Base-by-base conservation (phyloP, 2,113 vertebrate genomes). In the Boleophthalmus pectinirostris region DNA sequence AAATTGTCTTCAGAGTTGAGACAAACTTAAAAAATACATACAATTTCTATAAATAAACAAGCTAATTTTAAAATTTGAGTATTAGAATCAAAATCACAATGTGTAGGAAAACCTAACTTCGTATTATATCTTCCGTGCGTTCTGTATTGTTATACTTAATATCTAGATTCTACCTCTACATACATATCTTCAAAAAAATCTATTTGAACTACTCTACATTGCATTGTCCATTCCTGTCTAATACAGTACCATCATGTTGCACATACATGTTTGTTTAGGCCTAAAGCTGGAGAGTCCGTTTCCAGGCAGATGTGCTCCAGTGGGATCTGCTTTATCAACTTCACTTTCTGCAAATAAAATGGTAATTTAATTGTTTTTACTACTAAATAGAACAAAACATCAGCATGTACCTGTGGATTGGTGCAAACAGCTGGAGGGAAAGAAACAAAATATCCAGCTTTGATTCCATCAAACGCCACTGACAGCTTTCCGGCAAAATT, bases 281-380 rank as follows among this genome's bases (percentile, higher is more conserved):
- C 90, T 64, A 93, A 82, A 0, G 85, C 87, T 57, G 86, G 84
- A 38, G 85, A 88, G 68, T 93, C 83, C 0, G 88, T 93, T 53
- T 93, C 91, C 2, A 92, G 84, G 75, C 86, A 92, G 81, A 94
- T 86, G 84, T 89, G 84, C 14, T 92, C 87, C 84, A 93, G 45
- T 2, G 91, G 90, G 77, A 93, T 85, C 82, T 85, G 84, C 73
- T 75, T 78, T 74, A 94, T 90, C 78, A 93, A 74, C 29, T 78
- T 91, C 45, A 78, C 70, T 78, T 82, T 82, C 87, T 84, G 24
- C 20, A 66, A 66, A 33, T 61, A 33, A 25, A 61, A 29, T 18
- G 15, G 16, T 33, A 1, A 18, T 6, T 61, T 15, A 58, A 14
- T 21, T 10, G 1, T 20, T 10, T 10, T 18, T 21, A 21, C 7